These are phyloP conservation scores for Achroia grisella DNA, from an alignment of 1,140 invertebrate species.

Conservation along the genomic window DNA sequence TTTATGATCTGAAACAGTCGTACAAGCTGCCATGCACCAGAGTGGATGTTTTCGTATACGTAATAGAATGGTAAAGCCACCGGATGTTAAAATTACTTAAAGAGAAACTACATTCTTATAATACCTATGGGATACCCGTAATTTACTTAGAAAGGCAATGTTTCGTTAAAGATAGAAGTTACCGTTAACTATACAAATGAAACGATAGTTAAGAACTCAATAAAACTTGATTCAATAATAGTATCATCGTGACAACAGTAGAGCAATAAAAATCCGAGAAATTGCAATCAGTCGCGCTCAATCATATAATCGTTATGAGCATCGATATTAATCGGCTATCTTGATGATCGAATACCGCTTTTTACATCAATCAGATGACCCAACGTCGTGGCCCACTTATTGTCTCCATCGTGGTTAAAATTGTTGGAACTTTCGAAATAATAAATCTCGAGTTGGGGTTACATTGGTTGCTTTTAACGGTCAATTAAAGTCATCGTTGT, in stretches of 20 bases:
- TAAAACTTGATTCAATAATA: no score
- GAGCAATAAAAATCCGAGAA: slow-evolving; percentile 5
- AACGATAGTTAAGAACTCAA: no score
- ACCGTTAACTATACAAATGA: no score
- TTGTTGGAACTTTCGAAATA: slow-evolving; percentile 27
- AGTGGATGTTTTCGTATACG: no score
- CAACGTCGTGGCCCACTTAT: slow-evolving; percentile 7
- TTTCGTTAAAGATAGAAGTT: no score
- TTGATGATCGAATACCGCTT: slow-evolving; percentile 2
- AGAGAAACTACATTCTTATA: no score
- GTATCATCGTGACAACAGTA: not conserved
- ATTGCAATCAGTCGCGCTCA: slow-evolving; percentile 11
- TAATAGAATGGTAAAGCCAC: no score
- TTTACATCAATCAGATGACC: slow-evolving; percentile 12
- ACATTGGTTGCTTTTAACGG: not conserved
- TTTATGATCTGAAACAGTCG: no score
- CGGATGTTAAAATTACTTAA: no score
- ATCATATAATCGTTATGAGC: slow-evolving; percentile 6
- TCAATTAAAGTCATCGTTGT: not conserved
- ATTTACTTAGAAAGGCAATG: no score
- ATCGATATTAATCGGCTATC: slow-evolving; percentile 6
- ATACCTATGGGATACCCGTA: no score
- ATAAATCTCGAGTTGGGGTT: slow-evolving; percentile 24
- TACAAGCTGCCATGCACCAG: no score
- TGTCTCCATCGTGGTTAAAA: slow-evolving; percentile 21